A percentile compares a stretch with the other conserved stretches of the same genome.
phyloP scores from a whole-genome alignment of 2,113 vertebrate species.

The Cynoglossus semilaevis region DNA sequence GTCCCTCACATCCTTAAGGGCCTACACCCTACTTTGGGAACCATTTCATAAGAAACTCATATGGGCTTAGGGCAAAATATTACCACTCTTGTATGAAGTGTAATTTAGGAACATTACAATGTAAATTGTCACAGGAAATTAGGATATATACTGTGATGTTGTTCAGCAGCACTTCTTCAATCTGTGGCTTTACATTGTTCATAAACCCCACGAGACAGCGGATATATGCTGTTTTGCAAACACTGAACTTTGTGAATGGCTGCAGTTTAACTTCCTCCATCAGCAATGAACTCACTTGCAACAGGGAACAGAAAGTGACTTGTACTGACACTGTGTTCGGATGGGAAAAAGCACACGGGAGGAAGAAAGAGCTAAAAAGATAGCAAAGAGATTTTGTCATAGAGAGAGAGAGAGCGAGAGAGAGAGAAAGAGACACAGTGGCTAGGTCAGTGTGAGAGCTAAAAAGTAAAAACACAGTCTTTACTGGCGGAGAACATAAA shows the following conservation, averaged over 20 bases:
- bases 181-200: not conserved
- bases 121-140: too few relatives aligned
- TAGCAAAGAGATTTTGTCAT: conserved; percentile 29
- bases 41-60: too few relatives aligned
- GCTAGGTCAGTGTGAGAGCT: conserved; percentile 26
- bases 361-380: conserved; percentile 32
- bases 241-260: conserved; percentile 44
- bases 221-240: conserved; percentile 42
- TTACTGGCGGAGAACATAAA: conserved; percentile 57
- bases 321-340: conserved; percentile 44
- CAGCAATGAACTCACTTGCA: conserved; percentile 59
- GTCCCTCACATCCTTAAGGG: too few relatives aligned
- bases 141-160: too few relatives aligned
- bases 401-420: conserved; percentile 30
- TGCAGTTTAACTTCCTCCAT: conserved; percentile 45
- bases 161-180: too few relatives aligned
- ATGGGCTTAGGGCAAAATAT: too few relatives aligned
- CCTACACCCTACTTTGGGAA: too few relatives aligned
- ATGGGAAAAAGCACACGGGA: conserved; percentile 38
- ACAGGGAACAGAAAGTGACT: conserved; percentile 53
- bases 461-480: conserved; percentile 25
- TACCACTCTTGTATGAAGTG: too few relatives aligned
- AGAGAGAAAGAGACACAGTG: conserved; percentile 22
- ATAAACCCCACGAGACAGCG: not conserved
- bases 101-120: too few relatives aligned